Evolutionary conservation across 1,140 invertebrate genomes (phyloP).

Genomic region (Manduca sexta): DNA sequence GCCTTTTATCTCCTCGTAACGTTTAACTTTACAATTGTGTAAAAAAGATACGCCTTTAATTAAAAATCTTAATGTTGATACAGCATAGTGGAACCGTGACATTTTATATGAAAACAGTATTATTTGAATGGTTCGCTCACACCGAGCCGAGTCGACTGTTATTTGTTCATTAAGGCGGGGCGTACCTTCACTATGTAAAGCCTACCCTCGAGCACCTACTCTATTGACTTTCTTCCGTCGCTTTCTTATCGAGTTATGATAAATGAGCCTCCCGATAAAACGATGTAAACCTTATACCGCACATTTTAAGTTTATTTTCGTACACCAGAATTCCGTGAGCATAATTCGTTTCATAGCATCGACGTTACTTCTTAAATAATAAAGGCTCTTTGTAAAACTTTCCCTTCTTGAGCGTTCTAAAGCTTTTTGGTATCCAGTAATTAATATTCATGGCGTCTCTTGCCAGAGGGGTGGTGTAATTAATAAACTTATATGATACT

Average conservation of each 20-base stretch:
- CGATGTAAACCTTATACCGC: constrained; percentile 25
- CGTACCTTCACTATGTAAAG: constrained; percentile 34
- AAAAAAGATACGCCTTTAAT: too few relatives aligned
- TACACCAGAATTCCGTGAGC: constrained; percentile 11
- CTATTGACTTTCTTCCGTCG: constrained; percentile 70
- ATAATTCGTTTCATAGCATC: constrained; percentile 64
- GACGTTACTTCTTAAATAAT: constrained; percentile 69
- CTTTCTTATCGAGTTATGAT: constrained; percentile 66
- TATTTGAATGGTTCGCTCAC: constrained; percentile 15
- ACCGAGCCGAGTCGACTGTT: constrained; percentile 14
- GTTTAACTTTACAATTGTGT: too few relatives aligned
- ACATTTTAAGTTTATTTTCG: constrained; percentile 22
- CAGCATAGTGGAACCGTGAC: constrained; percentile 1
- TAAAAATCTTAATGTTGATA: too few relatives aligned
- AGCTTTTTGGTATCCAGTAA: constrained; percentile 69
- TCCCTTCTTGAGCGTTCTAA: constrained; percentile 69
- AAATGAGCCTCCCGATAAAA: constrained; percentile 27
- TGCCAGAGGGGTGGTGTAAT: constrained; percentile 65
- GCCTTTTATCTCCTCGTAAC: too few relatives aligned
- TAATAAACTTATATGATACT: constrained; percentile 74
- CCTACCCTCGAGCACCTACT: constrained; percentile 61
- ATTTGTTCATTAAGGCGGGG: constrained; percentile 43
- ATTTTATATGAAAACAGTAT: constrained; percentile 18
- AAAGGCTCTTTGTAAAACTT: constrained; percentile 72
- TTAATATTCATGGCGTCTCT: constrained; percentile 69